phyloP scores from a whole-genome alignment of 2,888 invertebrate genomes.

The Synanthedon formicaeformis region DNA sequence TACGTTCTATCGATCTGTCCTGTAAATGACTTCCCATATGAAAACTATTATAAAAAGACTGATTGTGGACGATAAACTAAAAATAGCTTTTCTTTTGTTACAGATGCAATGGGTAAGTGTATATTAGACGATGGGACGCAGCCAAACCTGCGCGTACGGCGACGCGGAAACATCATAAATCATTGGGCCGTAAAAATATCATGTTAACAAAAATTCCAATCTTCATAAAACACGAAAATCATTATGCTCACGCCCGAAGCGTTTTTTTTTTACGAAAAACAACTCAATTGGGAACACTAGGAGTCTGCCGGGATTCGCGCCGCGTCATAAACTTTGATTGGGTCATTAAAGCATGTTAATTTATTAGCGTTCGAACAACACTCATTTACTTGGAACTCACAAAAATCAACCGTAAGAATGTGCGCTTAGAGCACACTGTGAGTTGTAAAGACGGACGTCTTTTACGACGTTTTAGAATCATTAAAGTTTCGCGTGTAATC shows the following conservation, averaged over 20 bases:
- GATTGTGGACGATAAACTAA: background rate
- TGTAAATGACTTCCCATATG: no score
- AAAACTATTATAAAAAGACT: no score
- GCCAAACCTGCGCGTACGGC: constrained; percentile 8
- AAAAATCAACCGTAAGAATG: constrained; percentile 43
- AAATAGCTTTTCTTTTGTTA: constrained; percentile 68
- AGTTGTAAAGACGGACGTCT: constrained; percentile 14
- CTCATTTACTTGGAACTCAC: constrained; percentile 49
- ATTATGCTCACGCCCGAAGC: constrained; percentile 35
- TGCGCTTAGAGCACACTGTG: constrained; percentile 25
- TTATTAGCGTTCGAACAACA: constrained; percentile 61
- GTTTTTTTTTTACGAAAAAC: constrained; percentile 40
- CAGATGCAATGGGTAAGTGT: constrained; percentile 86
- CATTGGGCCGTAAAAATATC: constrained; percentile 42
- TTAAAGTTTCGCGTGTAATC: constrained; percentile 37
- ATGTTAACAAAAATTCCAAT: constrained; percentile 64
- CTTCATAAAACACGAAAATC: constrained; percentile 67
- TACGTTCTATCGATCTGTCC: no score
- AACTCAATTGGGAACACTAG: constrained; percentile 69
- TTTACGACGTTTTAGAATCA: constrained; percentile 38
- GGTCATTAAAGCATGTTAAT: constrained; percentile 69
- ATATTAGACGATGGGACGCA: no score
- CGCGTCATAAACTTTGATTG: constrained; percentile 71
- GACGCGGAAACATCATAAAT: constrained; percentile 54
- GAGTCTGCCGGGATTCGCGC: constrained; percentile 62